Evolutionary conservation across 1,140 invertebrate genomes (phyloP).

Genomic region (Agraylea sexmaculata): DNA sequence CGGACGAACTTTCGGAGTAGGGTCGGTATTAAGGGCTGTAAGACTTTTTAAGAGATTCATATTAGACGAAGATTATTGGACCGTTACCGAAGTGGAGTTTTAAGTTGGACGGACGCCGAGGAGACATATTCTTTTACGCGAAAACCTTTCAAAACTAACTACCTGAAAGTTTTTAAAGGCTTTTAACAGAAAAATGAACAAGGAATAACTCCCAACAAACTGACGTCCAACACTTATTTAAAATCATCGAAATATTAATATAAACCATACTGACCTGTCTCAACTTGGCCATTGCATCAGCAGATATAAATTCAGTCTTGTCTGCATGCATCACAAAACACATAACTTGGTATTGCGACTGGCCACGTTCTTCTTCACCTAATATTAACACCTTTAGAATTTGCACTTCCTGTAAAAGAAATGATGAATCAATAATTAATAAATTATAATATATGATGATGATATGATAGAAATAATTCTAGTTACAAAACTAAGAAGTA

Average conservation of each 20-base stretch:
- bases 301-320: slow-evolving; percentile 87
- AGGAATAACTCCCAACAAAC: background rate
- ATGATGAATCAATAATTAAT: slow-evolving; percentile 9
- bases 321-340: slow-evolving; percentile 85
- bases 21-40: no score
- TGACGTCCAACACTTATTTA: background rate
- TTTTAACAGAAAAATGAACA: background rate
- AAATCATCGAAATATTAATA: background rate
- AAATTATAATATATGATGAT: no score
- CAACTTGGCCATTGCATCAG: slow-evolving; percentile 95
- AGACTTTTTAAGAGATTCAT: no score
- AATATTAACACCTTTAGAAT: slow-evolving; percentile 81
- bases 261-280: slow-evolving; percentile 51
- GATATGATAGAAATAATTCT: no score
- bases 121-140: no score
- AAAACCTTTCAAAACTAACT: no score
- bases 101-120: no score
- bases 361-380: slow-evolving; percentile 89
- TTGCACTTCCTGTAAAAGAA: slow-evolving; percentile 70
- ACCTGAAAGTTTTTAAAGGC: background rate
- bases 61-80: no score
- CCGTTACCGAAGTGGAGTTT: no score
- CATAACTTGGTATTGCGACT: slow-evolving; percentile 80
- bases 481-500: no score
- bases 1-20: no score